phyloP scores from a whole-genome alignment of 2,888 invertebrate species.

The Lamellibrachia satsuma region DNA sequence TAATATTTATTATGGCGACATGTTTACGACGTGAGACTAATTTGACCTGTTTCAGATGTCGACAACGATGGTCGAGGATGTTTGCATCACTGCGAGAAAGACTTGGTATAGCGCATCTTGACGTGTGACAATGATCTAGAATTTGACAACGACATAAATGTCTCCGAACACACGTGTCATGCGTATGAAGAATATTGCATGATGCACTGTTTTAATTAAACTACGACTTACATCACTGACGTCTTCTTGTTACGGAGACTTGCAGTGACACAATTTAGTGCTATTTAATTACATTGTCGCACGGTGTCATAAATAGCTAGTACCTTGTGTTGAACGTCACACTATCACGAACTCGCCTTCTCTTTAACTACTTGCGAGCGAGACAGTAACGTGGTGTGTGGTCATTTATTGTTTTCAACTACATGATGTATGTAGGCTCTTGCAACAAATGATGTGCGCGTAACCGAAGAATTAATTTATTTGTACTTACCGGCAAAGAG shows the following conservation, averaged over 20 bases:
- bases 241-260: neutral
- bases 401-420: too few species aligned
- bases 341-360: neutral
- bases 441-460: too few species aligned
- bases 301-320: too few species aligned
- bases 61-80: neutral
- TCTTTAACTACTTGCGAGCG: neutral
- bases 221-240: neutral
- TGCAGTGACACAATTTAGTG: neutral
- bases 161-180: neutral
- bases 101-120: neutral
- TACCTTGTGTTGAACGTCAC: neutral
- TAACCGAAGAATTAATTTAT: too few species aligned
- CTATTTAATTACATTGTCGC: too few species aligned
- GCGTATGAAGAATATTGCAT: neutral
- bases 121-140: neutral
- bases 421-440: too few species aligned
- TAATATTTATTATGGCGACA: neutral
- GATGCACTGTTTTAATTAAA: neutral
- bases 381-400: neutral
- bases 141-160: neutral
- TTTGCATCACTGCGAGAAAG: neutral
- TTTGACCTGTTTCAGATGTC: neutral
- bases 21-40: neutral
- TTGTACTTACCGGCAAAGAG: too few species aligned